Percentiles rank a stretch among this genome's conserved stretches.
phyloP scores from a whole-genome alignment of 2,888 invertebrate genomes.

The Nematopogon swammerdamellus region DNA sequence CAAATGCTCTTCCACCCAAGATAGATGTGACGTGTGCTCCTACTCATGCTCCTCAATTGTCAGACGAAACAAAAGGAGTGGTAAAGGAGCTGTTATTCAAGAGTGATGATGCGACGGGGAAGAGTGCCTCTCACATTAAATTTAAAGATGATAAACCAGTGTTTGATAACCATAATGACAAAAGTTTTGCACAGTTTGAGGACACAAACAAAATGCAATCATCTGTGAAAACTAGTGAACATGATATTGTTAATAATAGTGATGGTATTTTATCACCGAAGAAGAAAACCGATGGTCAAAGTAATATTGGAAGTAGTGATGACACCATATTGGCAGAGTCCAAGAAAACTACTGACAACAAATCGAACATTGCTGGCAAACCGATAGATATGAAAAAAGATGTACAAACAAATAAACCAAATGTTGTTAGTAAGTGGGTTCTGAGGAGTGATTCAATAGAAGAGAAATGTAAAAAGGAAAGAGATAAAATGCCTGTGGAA shows the following conservation, averaged over 20 bases:
- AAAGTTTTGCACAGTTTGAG: no score
- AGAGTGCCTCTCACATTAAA: no score
- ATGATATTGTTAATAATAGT: not conserved
- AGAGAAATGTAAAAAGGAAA: not conserved
- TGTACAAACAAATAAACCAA: not conserved
- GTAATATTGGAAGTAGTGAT: no score
- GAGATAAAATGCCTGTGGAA: not conserved
- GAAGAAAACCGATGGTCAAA: not conserved
- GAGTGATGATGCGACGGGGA: no score
- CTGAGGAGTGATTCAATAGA: not conserved
- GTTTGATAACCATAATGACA: no score
- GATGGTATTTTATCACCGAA: not conserved
- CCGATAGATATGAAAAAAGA: not conserved
- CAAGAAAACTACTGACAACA: not conserved
- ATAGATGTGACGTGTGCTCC: no score
- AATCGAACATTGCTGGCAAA: not conserved
- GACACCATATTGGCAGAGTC: no score
- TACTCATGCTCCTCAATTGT: no score
- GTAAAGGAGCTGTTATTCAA: no score
- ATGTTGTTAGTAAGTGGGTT: not conserved
- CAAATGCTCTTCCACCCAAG: constrained; percentile 4
- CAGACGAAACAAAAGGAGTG: not conserved
- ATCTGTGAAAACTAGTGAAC: not conserved
- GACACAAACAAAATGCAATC: no score
- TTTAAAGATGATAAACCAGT: no score